Conservation (phyloP, 2,888 invertebrate genomes). For the Taphrorychus bicolor region DNA sequence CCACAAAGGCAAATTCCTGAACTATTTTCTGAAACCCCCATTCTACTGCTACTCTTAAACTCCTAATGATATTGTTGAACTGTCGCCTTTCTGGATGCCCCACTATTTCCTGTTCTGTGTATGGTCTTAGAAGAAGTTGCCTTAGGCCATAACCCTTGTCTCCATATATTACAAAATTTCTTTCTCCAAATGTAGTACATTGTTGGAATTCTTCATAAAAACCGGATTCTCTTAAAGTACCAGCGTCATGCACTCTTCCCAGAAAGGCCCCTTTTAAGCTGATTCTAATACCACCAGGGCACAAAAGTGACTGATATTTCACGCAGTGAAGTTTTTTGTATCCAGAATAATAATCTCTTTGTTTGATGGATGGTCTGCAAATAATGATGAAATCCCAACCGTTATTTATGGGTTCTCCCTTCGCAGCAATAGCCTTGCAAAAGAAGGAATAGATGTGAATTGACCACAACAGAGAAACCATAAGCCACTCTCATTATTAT, state of each 20-base stretch:
- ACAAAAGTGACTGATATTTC: conserved; percentile 36
- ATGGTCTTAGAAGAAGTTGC: conserved; percentile 31
- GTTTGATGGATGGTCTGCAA: no score
- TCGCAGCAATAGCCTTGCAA: no score
- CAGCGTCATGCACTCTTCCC: conserved; percentile 40
- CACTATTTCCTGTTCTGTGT: conserved; percentile 16
- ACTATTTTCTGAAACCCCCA: conserved; percentile 3
- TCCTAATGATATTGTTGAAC: conserved; percentile 25
- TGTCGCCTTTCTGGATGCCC: conserved; percentile 23
- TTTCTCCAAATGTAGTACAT: neutral
- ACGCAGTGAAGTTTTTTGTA: neutral
- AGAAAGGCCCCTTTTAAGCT: conserved; percentile 39
- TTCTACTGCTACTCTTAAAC: neutral
- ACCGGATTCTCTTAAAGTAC: conserved; percentile 11
- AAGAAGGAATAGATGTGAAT: no score
- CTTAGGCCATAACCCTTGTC: conserved; percentile 37
- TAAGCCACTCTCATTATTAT: no score
- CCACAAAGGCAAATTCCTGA: neutral
- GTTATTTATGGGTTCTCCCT: no score
- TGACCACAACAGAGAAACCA: no score
- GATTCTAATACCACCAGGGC: conserved; percentile 40
- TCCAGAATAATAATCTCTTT: conserved; percentile 2
- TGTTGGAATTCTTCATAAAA: conserved; percentile 7
- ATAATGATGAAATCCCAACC: no score
- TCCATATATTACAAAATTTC: conserved; percentile 25